Evolutionary conservation across 2,797 vertebrate species (phyloP).

Genomic region (Hypotaenidia philippensis): DNA sequence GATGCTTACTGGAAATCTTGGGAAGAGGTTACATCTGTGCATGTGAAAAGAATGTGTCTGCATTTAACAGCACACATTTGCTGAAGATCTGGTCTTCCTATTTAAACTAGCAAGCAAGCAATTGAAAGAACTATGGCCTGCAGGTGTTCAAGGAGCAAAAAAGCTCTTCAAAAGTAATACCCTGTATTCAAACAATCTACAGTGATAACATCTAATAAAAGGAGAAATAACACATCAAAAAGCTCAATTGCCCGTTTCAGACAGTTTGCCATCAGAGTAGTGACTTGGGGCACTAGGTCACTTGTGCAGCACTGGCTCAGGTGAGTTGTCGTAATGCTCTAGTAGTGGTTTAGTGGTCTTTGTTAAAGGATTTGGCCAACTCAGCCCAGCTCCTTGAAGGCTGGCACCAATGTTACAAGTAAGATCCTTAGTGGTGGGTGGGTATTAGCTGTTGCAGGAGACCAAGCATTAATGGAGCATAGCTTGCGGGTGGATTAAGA

Average conservation of each 20-base stretch:
- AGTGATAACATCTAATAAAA: constrained; percentile 48
- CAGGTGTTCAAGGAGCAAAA: not conserved
- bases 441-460: not conserved
- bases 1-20: not conserved
- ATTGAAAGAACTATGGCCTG: not conserved
- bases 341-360: not conserved
- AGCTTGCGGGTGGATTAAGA: not conserved
- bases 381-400: not conserved
- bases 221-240: constrained; percentile 36
- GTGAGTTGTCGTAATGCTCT: not conserved
- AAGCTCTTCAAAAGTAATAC: not conserved
- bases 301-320: not conserved
- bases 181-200: not conserved
- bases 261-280: not conserved
- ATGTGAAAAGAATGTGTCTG: not conserved
- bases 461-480: not conserved
- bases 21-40: not conserved
- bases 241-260: constrained; percentile 27
- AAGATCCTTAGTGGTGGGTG: not conserved
- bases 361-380: not conserved
- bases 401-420: not conserved
- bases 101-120: not conserved
- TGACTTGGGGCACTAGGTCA: not conserved
- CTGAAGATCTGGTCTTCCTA: not conserved
- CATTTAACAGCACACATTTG: not conserved